Evolutionary conservation across 2,888 invertebrate species (phyloP).

Genomic region (Acrobasis repandana): DNA sequence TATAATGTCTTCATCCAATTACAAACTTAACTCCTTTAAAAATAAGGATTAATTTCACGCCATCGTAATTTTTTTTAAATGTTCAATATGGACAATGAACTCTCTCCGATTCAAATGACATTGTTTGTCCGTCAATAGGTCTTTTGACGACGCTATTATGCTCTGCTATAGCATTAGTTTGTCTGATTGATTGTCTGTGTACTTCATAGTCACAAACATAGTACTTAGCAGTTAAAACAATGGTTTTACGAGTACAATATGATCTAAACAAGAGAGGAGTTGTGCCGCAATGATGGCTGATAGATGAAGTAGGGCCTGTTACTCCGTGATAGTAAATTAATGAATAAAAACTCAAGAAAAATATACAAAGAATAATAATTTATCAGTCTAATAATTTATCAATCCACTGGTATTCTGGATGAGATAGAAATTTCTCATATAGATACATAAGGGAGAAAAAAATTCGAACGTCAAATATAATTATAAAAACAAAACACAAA

Average conservation of each 20-base stretch:
- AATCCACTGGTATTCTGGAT: background rate
- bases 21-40: constrained; percentile 32
- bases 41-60: constrained; percentile 34
- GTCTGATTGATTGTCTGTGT: constrained; percentile 19
- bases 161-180: constrained; percentile 14
- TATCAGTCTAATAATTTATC: too few relatives aligned
- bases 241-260: constrained; percentile 3
- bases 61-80: constrained; percentile 2
- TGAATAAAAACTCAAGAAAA: too few relatives aligned
- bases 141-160: constrained; percentile 28
- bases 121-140: constrained; percentile 49
- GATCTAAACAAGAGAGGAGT: too few relatives aligned
- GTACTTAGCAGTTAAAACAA: background rate
- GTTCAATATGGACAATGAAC: constrained; percentile 56
- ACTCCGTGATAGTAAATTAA: too few relatives aligned
- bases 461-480: too few relatives aligned
- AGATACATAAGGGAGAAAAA: too few relatives aligned
- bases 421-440: background rate
- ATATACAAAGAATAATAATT: too few relatives aligned
- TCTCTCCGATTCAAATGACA: constrained; percentile 62
- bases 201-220: too few relatives aligned
- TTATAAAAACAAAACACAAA: too few relatives aligned
- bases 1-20: constrained; percentile 25
- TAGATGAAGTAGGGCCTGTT: too few relatives aligned
- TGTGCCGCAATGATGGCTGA: too few relatives aligned